Conservation (phyloP, 2,113 vertebrate species). For the Octodon degus region DNA sequence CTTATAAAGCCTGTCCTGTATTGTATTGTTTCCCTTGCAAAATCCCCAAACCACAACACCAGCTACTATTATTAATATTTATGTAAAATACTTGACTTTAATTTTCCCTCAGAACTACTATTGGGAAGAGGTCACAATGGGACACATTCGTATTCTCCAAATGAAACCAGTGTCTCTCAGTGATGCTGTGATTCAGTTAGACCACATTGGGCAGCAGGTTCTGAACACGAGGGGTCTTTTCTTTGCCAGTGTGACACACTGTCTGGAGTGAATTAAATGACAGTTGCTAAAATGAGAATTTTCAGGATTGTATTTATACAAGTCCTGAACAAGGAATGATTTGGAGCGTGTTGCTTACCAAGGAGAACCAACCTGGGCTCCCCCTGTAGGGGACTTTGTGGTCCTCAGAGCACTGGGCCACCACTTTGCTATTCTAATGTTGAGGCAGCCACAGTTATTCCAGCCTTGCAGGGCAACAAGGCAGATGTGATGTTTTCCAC, state of each 20-base stretch:
- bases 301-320: conserved; percentile 19
- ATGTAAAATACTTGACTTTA: not conserved
- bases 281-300: conserved; percentile 63
- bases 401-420: conserved; percentile 61
- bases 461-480: not conserved
- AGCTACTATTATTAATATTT: not conserved
- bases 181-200: conserved; percentile 52
- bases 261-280: conserved; percentile 72
- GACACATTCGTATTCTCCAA: conserved; percentile 51
- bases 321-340: conserved; percentile 14
- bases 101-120: not conserved
- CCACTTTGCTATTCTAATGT: conserved; percentile 49
- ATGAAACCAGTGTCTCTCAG: not conserved
- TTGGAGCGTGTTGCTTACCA: not conserved
- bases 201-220: conserved; percentile 28
- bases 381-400: conserved; percentile 24
- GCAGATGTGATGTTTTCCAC: not conserved
- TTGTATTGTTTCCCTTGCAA: too few species aligned
- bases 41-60: too few species aligned
- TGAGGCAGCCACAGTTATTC: not conserved
- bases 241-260: conserved; percentile 59
- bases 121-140: not conserved
- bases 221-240: conserved; percentile 47
- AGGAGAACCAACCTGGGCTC: conserved; percentile 38
- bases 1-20: too few species aligned